phyloP scores from a whole-genome alignment of 2,888 invertebrate genomes.

The Hermaeophaga mercurialis region DNA sequence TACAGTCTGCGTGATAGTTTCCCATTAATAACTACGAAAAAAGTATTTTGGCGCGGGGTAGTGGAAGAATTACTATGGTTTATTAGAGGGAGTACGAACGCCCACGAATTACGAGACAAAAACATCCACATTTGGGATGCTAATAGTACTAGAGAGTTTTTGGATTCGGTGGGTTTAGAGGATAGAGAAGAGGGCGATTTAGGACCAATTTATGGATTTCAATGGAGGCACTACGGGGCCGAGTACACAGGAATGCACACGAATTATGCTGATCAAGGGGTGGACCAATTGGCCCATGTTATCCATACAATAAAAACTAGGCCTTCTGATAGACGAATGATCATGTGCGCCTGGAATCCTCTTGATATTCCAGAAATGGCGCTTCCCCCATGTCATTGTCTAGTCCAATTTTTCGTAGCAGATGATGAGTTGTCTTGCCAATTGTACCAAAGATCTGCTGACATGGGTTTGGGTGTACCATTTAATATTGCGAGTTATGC shows the following conservation, averaged over 20 bases:
- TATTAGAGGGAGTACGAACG: slow-evolving; percentile 80
- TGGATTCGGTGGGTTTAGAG: slow-evolving; percentile 84
- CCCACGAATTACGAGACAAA: slow-evolving; percentile 77
- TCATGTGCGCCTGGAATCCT: slow-evolving; percentile 97
- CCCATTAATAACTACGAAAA: slow-evolving; percentile 92
- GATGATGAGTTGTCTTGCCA: slow-evolving; percentile 85
- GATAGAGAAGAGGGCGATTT: slow-evolving; percentile 92
- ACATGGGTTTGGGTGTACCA: slow-evolving; percentile 97
- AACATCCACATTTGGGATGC: slow-evolving; percentile 95
- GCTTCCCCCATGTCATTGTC: slow-evolving; percentile 93
- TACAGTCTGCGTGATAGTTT: slow-evolving; percentile 78
- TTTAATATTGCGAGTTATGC: slow-evolving; percentile 98
- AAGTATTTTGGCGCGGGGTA: slow-evolving; percentile 90
- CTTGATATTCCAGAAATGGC: slow-evolving; percentile 88
- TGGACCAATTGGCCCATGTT: slow-evolving; percentile 82
- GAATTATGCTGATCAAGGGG: slow-evolving; percentile 79
- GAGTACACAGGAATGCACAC: slow-evolving; percentile 80
- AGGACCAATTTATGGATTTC: slow-evolving; percentile 97
- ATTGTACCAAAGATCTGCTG: slow-evolving; percentile 94
- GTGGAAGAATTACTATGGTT: slow-evolving; percentile 96
- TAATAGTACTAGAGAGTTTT: slow-evolving; percentile 86
- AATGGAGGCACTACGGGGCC: slow-evolving; percentile 98
- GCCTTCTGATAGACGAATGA: slow-evolving; percentile 86
- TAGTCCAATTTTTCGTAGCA: slow-evolving; percentile 93
- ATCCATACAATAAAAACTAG: slow-evolving; percentile 80